Conservation (phyloP, 2,888 invertebrate genomes). For the Hypena proboscidalis region DNA sequence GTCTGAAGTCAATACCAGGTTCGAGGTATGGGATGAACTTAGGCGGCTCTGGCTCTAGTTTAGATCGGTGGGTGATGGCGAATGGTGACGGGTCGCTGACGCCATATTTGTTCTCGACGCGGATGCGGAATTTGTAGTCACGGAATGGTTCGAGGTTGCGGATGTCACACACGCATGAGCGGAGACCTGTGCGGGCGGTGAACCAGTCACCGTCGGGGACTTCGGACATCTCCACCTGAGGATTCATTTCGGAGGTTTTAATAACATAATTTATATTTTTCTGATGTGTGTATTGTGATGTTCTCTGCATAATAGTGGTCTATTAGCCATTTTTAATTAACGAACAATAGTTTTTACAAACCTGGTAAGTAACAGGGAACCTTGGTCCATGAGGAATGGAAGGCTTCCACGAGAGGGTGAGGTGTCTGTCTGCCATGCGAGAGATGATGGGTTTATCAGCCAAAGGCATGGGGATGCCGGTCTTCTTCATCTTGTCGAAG, state of each 20-base stretch:
- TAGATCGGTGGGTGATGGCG: constrained; percentile 92
- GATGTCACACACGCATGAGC: constrained; percentile 95
- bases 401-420: constrained; percentile 97
- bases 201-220: constrained; percentile 97
- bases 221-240: constrained; percentile 94
- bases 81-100: constrained; percentile 98
- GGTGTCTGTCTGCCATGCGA: constrained; percentile 94
- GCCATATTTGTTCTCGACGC: constrained; percentile 98
- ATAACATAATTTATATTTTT: no score
- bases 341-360: constrained; percentile 69
- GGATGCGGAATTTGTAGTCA: constrained; percentile 97
- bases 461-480: constrained; percentile 94
- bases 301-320: no score
- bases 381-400: constrained; percentile 95
- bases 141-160: constrained; percentile 95
- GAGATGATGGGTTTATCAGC: constrained; percentile 96
- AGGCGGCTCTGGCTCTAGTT: constrained; percentile 91
- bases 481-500: constrained; percentile 92
- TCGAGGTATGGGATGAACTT: constrained; percentile 92
- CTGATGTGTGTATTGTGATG: no score
- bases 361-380: constrained; percentile 96
- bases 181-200: constrained; percentile 92
- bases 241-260: neutral
- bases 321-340: no score
- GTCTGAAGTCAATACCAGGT: constrained; percentile 92